Evolutionary conservation across 2,797 vertebrate genomes (phyloP).

Genomic region (Karalla daura): DNA sequence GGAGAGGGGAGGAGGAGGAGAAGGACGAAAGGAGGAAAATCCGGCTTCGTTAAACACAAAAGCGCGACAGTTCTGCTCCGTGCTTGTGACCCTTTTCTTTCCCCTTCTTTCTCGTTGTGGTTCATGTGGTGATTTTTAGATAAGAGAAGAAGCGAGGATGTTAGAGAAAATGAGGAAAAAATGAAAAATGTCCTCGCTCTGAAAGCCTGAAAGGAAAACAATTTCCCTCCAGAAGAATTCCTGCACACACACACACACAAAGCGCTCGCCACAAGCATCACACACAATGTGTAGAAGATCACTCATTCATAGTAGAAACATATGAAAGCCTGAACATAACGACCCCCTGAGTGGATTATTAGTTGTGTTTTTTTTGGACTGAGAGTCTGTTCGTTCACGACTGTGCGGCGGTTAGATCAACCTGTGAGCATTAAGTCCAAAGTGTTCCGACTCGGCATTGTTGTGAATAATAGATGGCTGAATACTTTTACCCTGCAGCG

Average conservation of each 20-base stretch:
- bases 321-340: neutral
- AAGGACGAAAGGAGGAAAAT: neutral
- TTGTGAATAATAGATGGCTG: constrained; percentile 71
- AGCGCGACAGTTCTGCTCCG: neutral
- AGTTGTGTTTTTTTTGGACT: constrained; percentile 25
- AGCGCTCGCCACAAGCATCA: neutral
- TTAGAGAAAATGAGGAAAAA: neutral
- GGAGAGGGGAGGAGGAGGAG: too few relatives aligned
- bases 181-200: constrained; percentile 9
- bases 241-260: neutral
- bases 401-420: constrained; percentile 30
- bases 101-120: neutral
- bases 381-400: constrained; percentile 30
- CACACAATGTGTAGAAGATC: neutral
- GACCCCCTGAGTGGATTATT: constrained; percentile 56
- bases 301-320: constrained; percentile 2
- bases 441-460: constrained; percentile 38
- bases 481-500: constrained; percentile 48
- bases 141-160: constrained; percentile 6
- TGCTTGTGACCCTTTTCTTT: neutral
- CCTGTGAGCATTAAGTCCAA: constrained; percentile 22
- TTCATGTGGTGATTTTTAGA: constrained; percentile 15
- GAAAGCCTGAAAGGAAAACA: constrained; percentile 14
- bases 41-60: neutral
- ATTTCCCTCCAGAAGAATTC: constrained; percentile 14